Percentiles rank a stretch among this genome's conserved stretches.
Evolutionary conservation across 2,888 invertebrate species (phyloP).

Genomic region (Digitonthophagus gazella): DNA sequence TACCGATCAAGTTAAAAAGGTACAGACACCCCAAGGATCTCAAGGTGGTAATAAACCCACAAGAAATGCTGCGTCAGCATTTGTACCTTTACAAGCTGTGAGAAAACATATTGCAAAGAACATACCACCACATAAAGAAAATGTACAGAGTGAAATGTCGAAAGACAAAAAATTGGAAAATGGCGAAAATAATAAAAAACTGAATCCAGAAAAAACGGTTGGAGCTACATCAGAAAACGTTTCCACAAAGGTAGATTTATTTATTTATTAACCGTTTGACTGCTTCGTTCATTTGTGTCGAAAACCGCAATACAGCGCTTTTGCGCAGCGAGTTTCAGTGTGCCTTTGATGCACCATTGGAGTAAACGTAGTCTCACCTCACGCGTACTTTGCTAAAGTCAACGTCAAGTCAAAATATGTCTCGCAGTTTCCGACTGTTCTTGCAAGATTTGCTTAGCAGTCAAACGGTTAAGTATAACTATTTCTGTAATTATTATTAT

Average conservation of each 20-base stretch:
- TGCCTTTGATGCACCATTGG: no score
- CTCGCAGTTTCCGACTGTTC: background rate
- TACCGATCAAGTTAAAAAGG: background rate
- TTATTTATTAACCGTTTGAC: background rate
- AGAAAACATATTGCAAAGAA: slow-evolving; percentile 1
- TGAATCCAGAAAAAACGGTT: background rate
- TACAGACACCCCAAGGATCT: background rate
- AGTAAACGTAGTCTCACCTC: no score
- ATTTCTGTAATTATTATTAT: background rate
- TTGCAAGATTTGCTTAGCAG: background rate
- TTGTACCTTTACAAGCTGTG: slow-evolving; percentile 8
- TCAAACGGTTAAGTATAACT: no score
- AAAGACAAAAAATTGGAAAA: slow-evolving; percentile 2
- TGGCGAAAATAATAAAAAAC: background rate
- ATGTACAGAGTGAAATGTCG: slow-evolving; percentile 14
- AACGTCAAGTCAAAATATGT: no score
- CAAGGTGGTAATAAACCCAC: background rate
- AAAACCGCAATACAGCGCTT: no score
- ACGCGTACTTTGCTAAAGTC: no score
- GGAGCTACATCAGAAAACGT: background rate
- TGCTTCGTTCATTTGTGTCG: no score
- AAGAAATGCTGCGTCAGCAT: background rate
- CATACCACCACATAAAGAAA: slow-evolving; percentile 19
- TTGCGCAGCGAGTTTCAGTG: no score
- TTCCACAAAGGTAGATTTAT: slow-evolving; percentile 18